These are phyloP conservation scores for Catagonus wagneri DNA, from an alignment of 2,113 vertebrate genomes.

Conservation along the genomic window DNA sequence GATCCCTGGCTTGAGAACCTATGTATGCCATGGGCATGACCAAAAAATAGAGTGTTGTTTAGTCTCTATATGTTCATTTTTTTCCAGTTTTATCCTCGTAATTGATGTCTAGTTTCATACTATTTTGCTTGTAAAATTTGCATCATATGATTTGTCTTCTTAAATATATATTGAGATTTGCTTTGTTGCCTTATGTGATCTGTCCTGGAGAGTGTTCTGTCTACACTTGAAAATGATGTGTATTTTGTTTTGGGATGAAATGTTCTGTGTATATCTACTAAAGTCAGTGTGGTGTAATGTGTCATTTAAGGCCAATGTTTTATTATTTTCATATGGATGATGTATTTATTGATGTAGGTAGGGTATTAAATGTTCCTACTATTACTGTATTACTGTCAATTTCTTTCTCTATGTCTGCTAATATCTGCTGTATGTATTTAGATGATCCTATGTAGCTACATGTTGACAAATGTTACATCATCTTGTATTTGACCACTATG, in stretches of 20 bases:
- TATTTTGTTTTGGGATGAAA: not conserved
- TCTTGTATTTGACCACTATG: not conserved
- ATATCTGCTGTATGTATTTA: not conserved
- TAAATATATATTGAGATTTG: not conserved
- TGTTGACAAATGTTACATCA: not conserved
- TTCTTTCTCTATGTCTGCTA: not conserved
- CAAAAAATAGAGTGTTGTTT: not conserved
- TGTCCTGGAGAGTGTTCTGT: not conserved
- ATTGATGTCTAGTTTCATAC: not conserved
- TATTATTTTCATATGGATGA: not conserved
- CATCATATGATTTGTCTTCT: not conserved
- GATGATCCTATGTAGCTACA: not conserved
- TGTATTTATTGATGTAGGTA: not conserved
- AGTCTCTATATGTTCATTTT: not conserved
- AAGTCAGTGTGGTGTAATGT: not conserved
- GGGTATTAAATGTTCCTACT: not conserved
- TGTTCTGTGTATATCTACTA: not conserved
- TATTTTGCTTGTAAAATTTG: not conserved
- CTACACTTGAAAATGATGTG: not conserved
- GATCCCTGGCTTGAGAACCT: too few species aligned
- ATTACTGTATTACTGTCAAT: not conserved
- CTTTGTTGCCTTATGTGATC: not conserved
- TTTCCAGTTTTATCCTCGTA: not conserved
- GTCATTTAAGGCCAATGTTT: not conserved
- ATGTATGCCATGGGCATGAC: too few species aligned